phyloP scores from a whole-genome alignment of 1,140 invertebrate genomes.

The Cotesia typhae region DNA sequence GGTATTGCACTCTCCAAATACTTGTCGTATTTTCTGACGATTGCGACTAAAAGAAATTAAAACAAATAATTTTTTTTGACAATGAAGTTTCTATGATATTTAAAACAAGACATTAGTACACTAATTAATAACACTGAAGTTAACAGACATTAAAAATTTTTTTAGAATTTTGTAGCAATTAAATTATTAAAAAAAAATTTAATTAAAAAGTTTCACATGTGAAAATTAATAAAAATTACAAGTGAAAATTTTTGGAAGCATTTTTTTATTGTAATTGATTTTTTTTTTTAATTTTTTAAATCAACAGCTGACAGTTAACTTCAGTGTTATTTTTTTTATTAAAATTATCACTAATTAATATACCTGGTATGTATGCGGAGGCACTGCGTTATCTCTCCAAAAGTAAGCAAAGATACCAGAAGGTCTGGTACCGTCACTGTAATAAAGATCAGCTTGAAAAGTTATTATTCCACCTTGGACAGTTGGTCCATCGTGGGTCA shows the following conservation, averaged over 20 bases:
- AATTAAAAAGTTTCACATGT: too few species aligned
- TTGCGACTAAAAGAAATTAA: slow-evolving; percentile 18
- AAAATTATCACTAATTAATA: background rate
- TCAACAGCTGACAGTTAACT: too few species aligned
- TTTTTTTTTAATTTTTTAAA: background rate
- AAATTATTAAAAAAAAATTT: too few species aligned
- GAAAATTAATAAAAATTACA: too few species aligned
- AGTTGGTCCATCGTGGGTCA: slow-evolving; percentile 70
- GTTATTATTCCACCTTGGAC: slow-evolving; percentile 73
- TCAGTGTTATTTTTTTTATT: too few species aligned
- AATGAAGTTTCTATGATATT: slow-evolving; percentile 2
- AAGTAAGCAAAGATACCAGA: slow-evolving; percentile 59
- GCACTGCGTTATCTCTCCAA: slow-evolving; percentile 70
- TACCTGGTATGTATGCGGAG: slow-evolving; percentile 65
- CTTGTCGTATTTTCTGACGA: slow-evolving; percentile 53
- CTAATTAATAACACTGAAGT: background rate
- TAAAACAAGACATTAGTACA: slow-evolving; percentile 19
- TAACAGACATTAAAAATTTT: too few species aligned
- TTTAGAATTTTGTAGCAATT: too few species aligned
- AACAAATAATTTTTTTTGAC: slow-evolving; percentile 2
- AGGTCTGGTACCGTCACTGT: slow-evolving; percentile 56
- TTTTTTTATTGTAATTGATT: slow-evolving; percentile 19
- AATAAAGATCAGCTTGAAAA: slow-evolving; percentile 70
- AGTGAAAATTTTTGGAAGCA: too few species aligned
- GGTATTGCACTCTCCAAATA: slow-evolving; percentile 72